Evolutionary conservation across 30 jellyfish, hydroid and myxozoan species (phyloP).

Genomic region (Sanderia malayensis): DNA sequence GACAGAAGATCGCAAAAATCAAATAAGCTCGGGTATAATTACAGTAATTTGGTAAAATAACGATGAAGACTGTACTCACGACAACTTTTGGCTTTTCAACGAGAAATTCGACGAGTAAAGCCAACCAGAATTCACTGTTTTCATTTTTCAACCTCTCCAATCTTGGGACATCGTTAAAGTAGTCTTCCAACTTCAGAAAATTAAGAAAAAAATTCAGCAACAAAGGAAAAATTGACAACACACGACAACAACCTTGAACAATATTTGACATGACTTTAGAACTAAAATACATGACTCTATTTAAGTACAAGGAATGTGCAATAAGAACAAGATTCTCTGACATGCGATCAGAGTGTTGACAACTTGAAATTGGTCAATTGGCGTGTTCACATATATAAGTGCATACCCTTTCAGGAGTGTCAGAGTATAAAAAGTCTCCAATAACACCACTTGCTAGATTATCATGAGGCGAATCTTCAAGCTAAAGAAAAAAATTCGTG

Average conservation of each 20-base stretch:
- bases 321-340: no score
- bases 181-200: slow-evolving; percentile 65
- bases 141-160: slow-evolving; percentile 59
- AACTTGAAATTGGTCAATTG: no score
- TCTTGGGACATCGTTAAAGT: slow-evolving; percentile 54
- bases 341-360: no score
- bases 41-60: neutral
- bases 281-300: no score
- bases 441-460: slow-evolving; percentile 63
- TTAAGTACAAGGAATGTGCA: no score
- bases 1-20: no score
- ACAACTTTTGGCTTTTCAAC: slow-evolving; percentile 68
- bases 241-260: no score
- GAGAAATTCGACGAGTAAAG: slow-evolving; percentile 38
- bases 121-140: slow-evolving; percentile 62
- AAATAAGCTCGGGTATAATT: no score
- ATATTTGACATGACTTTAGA: no score
- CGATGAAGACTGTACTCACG: slow-evolving; percentile 34
- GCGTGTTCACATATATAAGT: no score
- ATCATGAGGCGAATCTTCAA: slow-evolving; percentile 90
- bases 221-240: no score
- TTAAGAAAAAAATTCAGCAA: no score
- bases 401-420: slow-evolving; percentile 49
- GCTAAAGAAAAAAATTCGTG: slow-evolving; percentile 33
- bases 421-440: slow-evolving; percentile 88